Evolutionary conservation across 2,113 vertebrate genomes (phyloP).

Genomic region (Urocitellus parryii): DNA sequence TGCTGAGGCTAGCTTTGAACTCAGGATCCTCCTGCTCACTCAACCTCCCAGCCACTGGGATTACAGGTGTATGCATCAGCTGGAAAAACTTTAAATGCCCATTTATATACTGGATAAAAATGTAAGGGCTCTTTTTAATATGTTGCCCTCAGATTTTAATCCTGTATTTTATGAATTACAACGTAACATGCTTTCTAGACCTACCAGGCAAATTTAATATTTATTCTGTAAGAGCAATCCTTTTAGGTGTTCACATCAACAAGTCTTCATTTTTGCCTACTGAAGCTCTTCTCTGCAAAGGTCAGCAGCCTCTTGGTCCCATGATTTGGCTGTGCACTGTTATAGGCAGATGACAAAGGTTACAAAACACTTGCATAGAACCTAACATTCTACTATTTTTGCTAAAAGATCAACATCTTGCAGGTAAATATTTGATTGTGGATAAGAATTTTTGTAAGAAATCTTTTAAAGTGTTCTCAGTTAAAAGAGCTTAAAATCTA

Average conservation of each 20-base stretch:
- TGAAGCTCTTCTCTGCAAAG: constrained; percentile 41
- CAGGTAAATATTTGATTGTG: not conserved
- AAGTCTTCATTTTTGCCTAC: constrained; percentile 27
- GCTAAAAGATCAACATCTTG: constrained; percentile 30
- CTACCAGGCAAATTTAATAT: constrained; percentile 23
- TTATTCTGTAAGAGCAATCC: not conserved
- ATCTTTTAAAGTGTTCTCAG: constrained; percentile 46
- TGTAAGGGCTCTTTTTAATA: constrained; percentile 22
- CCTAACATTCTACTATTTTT: not conserved
- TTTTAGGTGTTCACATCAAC: not conserved
- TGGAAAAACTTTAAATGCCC: constrained; percentile 32
- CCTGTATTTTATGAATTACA: constrained; percentile 37
- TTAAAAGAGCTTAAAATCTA: constrained; percentile 55
- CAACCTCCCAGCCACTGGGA: too few relatives aligned
- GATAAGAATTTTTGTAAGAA: constrained; percentile 2
- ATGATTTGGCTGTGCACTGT: not conserved
- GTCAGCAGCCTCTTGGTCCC: not conserved
- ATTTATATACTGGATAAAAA: constrained; percentile 23
- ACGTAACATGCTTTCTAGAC: not conserved
- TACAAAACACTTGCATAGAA: constrained; percentile 45
- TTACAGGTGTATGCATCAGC: too few relatives aligned
- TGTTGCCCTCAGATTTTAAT: constrained; percentile 46
- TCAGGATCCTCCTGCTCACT: too few relatives aligned
- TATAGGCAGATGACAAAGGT: not conserved
- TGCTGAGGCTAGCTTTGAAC: too few relatives aligned